Conservation (phyloP, 2,888 invertebrate species). For the Pocota personata region DNA sequence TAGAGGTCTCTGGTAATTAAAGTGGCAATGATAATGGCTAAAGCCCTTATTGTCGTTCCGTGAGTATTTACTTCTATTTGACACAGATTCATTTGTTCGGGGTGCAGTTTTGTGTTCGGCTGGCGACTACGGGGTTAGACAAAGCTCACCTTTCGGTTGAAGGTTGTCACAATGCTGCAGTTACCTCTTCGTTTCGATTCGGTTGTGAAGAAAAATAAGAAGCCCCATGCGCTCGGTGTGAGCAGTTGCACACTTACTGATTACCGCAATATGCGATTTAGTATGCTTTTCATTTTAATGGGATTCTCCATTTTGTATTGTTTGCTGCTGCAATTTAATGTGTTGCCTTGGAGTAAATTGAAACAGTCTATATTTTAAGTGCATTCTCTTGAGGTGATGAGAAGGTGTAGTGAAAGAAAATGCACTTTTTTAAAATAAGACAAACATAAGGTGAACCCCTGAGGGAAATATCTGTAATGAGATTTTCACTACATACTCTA, state of each 20-base stretch:
- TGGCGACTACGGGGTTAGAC: background rate
- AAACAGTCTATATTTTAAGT: background rate
- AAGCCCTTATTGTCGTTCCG: too few relatives aligned
- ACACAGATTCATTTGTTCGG: conserved; percentile 47
- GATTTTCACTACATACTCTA: too few relatives aligned
- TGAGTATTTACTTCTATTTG: conserved; percentile 20
- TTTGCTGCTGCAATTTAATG: background rate
- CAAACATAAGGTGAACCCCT: too few relatives aligned
- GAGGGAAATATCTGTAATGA: too few relatives aligned
- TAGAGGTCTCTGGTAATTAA: conserved; percentile 63
- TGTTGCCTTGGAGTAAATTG: background rate
- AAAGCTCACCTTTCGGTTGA: conserved; percentile 11
- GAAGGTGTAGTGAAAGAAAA: too few relatives aligned
- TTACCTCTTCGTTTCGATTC: background rate
- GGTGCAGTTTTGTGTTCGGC: background rate
- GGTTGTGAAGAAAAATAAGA: background rate
- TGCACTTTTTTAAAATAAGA: too few relatives aligned
- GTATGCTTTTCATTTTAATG: conserved; percentile 34
- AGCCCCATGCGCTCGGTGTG: conserved; percentile 21
- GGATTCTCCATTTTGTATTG: background rate
- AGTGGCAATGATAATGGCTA: conserved; percentile 71
- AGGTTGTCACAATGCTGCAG: conserved; percentile 30
- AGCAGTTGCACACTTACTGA: conserved; percentile 36
- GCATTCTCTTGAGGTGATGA: background rate
- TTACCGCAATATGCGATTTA: conserved; percentile 38